Conservation (phyloP, 2,113 vertebrate species). For the Rhea americana region DNA sequence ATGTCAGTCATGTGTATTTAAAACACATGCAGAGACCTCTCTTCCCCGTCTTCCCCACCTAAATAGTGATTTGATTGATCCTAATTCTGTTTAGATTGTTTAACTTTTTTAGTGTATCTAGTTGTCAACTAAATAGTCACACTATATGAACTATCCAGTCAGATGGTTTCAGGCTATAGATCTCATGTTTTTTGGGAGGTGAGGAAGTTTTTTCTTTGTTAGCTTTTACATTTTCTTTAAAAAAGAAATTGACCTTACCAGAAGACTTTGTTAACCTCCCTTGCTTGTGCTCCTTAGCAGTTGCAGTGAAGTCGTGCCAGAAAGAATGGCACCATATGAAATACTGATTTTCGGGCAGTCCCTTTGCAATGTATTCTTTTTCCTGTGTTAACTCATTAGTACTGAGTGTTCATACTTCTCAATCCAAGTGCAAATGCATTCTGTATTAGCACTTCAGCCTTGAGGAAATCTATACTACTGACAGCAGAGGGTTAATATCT, state of each 20-base stretch:
- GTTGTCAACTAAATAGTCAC: neutral
- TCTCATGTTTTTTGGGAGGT: neutral
- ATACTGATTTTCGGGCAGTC: neutral
- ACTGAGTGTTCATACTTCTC: neutral
- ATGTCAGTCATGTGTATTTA: neutral
- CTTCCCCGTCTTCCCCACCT: neutral
- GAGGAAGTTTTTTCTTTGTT: no score
- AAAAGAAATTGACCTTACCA: neutral
- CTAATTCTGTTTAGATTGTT: neutral
- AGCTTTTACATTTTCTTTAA: neutral
- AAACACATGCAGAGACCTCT: neutral
- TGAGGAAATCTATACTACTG: neutral
- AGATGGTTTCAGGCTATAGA: neutral
- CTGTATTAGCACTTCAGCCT: neutral
- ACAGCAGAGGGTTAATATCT: neutral
- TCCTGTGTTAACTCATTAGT: neutral
- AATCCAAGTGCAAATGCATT: neutral
- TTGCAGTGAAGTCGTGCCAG: accelerated
- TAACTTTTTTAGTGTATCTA: neutral
- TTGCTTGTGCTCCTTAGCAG: neutral
- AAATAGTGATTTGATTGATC: neutral
- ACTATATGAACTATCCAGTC: neutral
- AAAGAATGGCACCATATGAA: neutral
- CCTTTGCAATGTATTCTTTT: neutral
- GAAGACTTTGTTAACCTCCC: neutral